phyloP scores from a whole-genome alignment of 92 coral and sea anemone species.

The Parazoanthus atlanticus region DNA sequence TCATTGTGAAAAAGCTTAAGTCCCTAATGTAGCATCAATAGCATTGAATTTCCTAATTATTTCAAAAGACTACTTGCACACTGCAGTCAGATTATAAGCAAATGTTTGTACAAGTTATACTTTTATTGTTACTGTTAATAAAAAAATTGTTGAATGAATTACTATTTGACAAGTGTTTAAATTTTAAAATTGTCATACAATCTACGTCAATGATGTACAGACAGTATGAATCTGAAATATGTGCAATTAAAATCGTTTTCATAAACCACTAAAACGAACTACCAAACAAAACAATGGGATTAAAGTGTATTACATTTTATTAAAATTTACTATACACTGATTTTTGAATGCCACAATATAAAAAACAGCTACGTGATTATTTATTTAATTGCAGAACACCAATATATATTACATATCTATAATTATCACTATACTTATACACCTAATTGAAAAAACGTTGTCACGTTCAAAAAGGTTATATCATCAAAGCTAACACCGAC shows the following conservation, averaged over 20 bases:
- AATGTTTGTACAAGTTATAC: not conserved
- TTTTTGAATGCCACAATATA: not conserved
- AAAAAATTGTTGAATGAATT: conserved; percentile 2
- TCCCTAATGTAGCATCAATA: not conserved
- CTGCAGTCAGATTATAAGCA: not conserved
- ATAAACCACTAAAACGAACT: not conserved
- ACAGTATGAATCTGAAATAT: not conserved
- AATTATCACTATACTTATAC: not conserved
- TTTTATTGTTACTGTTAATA: not conserved
- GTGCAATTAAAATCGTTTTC: conserved; percentile 5
- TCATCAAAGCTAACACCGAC: not conserved
- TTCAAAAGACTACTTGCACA: not conserved
- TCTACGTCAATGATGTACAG: conserved; percentile 7
- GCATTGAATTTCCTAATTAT: not conserved
- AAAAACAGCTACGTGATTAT: not conserved
- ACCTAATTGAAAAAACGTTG: conserved; percentile 1
- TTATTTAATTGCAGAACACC: conserved; percentile 5
- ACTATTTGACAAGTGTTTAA: not conserved
- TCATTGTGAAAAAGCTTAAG: not conserved
- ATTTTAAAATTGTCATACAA: not conserved
- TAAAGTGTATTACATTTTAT: conserved; percentile 1
- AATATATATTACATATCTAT: not conserved
- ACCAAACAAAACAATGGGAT: not conserved
- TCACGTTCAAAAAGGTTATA: not conserved
- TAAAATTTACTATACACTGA: not conserved